phyloP scores from a whole-genome alignment of 2,888 invertebrate genomes.

The Drymonia ruficornis region DNA sequence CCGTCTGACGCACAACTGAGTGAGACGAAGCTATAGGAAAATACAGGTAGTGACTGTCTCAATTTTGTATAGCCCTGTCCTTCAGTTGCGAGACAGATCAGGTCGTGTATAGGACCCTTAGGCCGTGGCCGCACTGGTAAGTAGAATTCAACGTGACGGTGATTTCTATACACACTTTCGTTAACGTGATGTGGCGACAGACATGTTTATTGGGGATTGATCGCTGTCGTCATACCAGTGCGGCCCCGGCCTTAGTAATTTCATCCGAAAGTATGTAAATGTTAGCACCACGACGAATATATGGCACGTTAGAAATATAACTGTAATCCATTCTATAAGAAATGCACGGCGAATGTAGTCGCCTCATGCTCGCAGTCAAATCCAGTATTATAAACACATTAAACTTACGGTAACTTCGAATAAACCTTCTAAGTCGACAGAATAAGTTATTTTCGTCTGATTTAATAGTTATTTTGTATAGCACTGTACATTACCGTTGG shows the following conservation, averaged over 20 bases:
- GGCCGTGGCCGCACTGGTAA: no score
- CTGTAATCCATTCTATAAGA: slow-evolving; percentile 24
- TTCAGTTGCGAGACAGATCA: not conserved
- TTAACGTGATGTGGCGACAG: no score
- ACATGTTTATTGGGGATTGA: no score
- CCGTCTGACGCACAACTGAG: not conserved
- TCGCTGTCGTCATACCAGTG: no score
- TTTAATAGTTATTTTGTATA: slow-evolving; percentile 29
- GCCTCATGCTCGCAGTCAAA: slow-evolving; percentile 66
- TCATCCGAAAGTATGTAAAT: slow-evolving; percentile 33
- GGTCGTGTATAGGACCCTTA: not conserved
- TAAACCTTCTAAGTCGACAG: slow-evolving; percentile 27
- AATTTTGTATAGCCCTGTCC: no score
- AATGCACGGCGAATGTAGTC: slow-evolving; percentile 51
- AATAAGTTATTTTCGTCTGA: slow-evolving; percentile 31
- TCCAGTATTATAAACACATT: slow-evolving; percentile 46
- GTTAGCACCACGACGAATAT: slow-evolving; percentile 57
- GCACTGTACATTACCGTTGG: slow-evolving; percentile 37
- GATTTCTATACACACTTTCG: no score
- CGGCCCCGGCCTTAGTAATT: no score
- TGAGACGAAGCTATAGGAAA: not conserved
- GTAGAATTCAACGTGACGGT: no score
- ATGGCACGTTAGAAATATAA: slow-evolving; percentile 64
- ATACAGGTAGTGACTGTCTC: no score
- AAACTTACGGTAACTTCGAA: slow-evolving; percentile 47